Evolutionary conservation across 2,888 invertebrate species (phyloP).

Genomic region (Hetaerina titia): DNA sequence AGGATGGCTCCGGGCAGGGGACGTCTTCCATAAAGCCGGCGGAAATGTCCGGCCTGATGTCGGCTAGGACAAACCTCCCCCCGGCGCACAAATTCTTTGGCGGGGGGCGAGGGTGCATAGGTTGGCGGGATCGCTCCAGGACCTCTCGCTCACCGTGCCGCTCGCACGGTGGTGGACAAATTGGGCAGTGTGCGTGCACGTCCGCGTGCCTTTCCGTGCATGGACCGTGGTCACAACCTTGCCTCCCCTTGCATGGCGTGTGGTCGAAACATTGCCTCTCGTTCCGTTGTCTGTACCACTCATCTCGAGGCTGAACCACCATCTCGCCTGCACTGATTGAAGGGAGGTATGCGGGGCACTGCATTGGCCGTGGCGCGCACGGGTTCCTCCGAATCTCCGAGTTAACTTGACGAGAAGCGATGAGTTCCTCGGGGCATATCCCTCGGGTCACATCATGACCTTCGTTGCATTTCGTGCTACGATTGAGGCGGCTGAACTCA

Average conservation of each 20-base stretch:
- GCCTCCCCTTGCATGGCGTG: background rate
- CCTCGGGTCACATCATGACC: background rate
- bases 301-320: background rate
- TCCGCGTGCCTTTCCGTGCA: background rate
- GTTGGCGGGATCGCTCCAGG: background rate
- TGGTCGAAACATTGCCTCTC: background rate
- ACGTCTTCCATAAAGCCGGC: background rate
- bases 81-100: background rate
- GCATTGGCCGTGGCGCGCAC: background rate
- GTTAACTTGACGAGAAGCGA: background rate
- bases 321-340: background rate
- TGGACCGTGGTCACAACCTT: background rate
- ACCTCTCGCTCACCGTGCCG: background rate
- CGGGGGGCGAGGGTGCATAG: background rate
- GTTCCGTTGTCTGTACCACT: background rate
- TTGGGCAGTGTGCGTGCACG: background rate
- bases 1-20: background rate
- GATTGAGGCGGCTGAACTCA: slow-evolving; percentile 83
- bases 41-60: background rate
- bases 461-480: slow-evolving; percentile 76
- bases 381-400: background rate
- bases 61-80: background rate
- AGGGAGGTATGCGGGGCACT: background rate
- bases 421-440: background rate
- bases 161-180: background rate